A percentile compares a stretch with the other conserved stretches of the same genome.
Evolutionary conservation across 2,888 invertebrate species (phyloP).

Genomic region (Tenthredo notha): DNA sequence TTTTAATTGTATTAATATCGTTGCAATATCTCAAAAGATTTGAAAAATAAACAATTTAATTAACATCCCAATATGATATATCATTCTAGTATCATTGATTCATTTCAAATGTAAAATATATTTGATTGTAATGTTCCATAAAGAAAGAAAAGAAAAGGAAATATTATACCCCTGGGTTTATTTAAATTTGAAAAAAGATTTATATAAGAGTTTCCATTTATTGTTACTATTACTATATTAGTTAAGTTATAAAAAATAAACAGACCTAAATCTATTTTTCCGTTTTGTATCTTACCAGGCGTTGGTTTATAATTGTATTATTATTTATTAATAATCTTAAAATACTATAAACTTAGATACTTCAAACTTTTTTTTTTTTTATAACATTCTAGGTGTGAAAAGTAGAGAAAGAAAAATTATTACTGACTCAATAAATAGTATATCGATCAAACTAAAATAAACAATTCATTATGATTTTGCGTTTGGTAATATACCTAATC

Average conservation of each 20-base stretch:
- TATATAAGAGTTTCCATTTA: slow-evolving; percentile 16
- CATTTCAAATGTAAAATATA: background rate
- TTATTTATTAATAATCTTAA: slow-evolving; percentile 6
- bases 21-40: background rate
- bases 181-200: background rate
- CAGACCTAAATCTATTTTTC: background rate
- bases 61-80: background rate
- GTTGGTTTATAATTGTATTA: background rate
- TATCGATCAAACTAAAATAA: slow-evolving; percentile 14
- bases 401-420: background rate
- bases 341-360: slow-evolving; percentile 3
- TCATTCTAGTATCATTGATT: background rate
- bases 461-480: background rate
- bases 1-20: slow-evolving; percentile 25
- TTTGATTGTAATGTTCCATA: background rate
- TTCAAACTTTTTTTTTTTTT: background rate
- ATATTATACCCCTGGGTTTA: background rate
- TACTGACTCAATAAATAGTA: slow-evolving; percentile 36
- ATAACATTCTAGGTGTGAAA: background rate
- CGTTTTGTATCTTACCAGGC: background rate
- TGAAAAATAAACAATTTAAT: slow-evolving; percentile 27
- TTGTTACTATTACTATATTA: slow-evolving; percentile 5
- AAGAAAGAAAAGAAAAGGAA: background rate
- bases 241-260: slow-evolving; percentile 15
- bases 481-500: background rate